These are phyloP conservation scores for Channa maculata DNA, from an alignment of 2,113 vertebrate species.

Conservation along the genomic window DNA sequence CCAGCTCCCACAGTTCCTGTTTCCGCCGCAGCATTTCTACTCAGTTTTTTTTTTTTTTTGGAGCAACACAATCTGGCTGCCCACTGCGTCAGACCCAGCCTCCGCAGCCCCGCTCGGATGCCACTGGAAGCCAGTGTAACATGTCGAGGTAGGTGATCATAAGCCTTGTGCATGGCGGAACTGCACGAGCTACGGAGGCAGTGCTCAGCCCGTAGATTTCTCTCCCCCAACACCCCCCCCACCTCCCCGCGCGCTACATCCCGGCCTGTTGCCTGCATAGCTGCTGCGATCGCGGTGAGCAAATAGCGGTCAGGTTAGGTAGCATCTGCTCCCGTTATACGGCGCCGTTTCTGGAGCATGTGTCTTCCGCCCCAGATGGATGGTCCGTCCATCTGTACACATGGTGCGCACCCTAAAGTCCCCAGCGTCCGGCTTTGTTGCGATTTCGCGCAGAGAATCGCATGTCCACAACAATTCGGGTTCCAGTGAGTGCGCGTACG, in stretches of 20 bases:
- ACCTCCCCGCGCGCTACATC: constrained; percentile 35
- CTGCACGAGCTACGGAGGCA: constrained; percentile 17
- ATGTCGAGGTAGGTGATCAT: constrained; percentile 64
- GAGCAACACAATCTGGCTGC: constrained; percentile 44
- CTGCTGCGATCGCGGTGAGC: constrained; percentile 61
- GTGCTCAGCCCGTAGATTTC: constrained; percentile 15
- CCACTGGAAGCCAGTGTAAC: constrained; percentile 52
- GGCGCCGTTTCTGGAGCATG: neutral
- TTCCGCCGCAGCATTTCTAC: constrained; percentile 72
- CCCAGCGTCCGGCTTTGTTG: constrained; percentile 4
- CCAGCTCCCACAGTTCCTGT: constrained; percentile 72
- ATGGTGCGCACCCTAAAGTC: neutral
- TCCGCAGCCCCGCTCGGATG: constrained; percentile 63
- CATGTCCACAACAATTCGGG: constrained; percentile 24
- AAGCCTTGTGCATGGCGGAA: constrained; percentile 39
- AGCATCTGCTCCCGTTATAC: constrained; percentile 45
- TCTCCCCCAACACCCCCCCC: neutral
- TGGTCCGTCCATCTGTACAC: too few relatives aligned
- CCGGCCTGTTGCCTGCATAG: constrained; percentile 83
- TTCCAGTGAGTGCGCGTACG: neutral
- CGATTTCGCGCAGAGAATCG: constrained; percentile 5
- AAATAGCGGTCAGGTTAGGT: constrained; percentile 64
- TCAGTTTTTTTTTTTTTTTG: constrained; percentile 18
- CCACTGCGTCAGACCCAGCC: constrained; percentile 54
- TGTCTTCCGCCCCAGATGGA: neutral